phyloP scores from a whole-genome alignment of 2,113 vertebrate genomes.

The Gila orcuttii region DNA sequence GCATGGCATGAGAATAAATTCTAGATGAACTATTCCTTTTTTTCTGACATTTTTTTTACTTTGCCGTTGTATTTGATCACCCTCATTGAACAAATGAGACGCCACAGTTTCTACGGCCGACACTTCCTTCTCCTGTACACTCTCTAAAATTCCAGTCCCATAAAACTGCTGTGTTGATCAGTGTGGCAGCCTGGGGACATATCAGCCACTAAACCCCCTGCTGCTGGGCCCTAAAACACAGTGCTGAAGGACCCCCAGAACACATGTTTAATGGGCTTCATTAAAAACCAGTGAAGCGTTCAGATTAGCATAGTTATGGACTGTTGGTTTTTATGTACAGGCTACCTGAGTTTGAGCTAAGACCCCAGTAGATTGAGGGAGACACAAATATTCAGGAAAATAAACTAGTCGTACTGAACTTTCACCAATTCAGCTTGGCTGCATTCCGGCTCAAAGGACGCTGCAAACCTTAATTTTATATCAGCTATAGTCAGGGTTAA shows the following conservation, averaged over 20 bases:
- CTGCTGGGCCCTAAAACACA: slow-evolving; percentile 27
- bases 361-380: slow-evolving; percentile 18
- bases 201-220: slow-evolving; percentile 54
- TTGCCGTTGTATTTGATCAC: slow-evolving; percentile 2
- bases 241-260: slow-evolving; percentile 41
- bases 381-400: slow-evolving; percentile 36
- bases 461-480: not conserved
- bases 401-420: not conserved
- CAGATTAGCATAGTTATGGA: slow-evolving; percentile 59
- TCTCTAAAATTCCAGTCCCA: slow-evolving; percentile 23
- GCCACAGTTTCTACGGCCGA: not conserved
- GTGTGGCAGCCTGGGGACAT: slow-evolving; percentile 57
- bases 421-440: not conserved
- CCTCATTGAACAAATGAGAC: not conserved
- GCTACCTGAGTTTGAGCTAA: slow-evolving; percentile 45
- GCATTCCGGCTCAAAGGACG: not conserved
- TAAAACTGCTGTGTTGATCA: slow-evolving; percentile 38
- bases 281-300: slow-evolving; percentile 54
- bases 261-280: slow-evolving; percentile 52
- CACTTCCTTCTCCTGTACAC: slow-evolving; percentile 30
- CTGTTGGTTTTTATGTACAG: slow-evolving; percentile 51
- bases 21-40: not conserved
- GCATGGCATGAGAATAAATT: not conserved
- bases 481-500: not conserved
- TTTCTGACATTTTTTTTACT: too few species aligned